Base-by-base conservation (phyloP, 2,888 invertebrate species). In the Andrena bicolor region DNA sequence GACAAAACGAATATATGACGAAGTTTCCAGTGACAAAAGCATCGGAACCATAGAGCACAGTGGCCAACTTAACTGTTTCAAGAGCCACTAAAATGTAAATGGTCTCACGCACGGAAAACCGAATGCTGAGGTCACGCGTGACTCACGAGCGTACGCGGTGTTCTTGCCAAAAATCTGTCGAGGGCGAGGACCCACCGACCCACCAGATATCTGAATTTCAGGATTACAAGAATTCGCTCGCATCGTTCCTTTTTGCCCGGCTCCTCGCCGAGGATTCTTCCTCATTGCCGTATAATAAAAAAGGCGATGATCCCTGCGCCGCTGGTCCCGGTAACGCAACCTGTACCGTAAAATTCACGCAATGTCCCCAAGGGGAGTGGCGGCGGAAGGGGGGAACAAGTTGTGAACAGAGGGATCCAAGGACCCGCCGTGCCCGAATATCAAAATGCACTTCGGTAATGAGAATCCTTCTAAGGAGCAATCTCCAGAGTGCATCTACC, bases 261-360 rank as follows among this genome's bases (percentile, higher is more conserved):
- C 20, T 51, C 51, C n/a, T 61, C 23, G 58, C 32, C 74, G 64
- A 53, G 77, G 82, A 80, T 82, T 88, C 89, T 90, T 90, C 89
- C 90, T 88, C 81, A 89, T 87, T 89, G 83, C 90, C 66, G 82
- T 76, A 87, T 84, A 89, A 91, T 90, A 91, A 91, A 91, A 88
- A 87, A 88, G 87, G 83, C 89, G 90, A 88, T 88, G 89, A 87
- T 88, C 89, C 85, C 68, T 63, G 60, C 49, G 48, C 41, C 73
- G 49, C 20, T 60, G 79, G 69, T 35, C 64, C 72, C 49, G 49
- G 71, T 32, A 61, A 66, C 68, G 77, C 58, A 76, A 68, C 76
- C 79, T 23, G 70, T n/a, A 2, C 53, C 79, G 60, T 77, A 83
- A 84, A 83, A 76, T 82, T 76, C 83, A 79, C 76, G 78, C 78